phyloP scores from a whole-genome alignment of 2,113 vertebrate species.

The Apus apus region DNA sequence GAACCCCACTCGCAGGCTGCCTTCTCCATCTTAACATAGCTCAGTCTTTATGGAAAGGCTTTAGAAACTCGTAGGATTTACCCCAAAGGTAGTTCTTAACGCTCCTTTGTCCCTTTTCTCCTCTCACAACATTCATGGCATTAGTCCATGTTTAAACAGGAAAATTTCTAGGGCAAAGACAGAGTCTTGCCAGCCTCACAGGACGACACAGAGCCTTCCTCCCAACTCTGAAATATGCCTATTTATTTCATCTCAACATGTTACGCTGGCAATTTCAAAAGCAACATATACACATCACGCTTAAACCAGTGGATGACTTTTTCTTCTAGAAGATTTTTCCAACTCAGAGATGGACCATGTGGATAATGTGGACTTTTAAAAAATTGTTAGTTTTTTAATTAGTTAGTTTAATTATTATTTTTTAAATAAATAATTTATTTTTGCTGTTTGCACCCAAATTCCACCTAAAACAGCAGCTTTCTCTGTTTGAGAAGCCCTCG shows the following conservation, averaged over 20 bases:
- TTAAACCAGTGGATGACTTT: not conserved
- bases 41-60: not conserved
- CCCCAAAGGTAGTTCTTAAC: not conserved
- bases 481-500: not conserved
- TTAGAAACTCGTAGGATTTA: not conserved
- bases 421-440: not conserved
- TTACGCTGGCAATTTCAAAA: not conserved
- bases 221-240: not conserved
- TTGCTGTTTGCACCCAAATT: not conserved
- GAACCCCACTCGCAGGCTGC: not conserved
- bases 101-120: not conserved
- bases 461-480: not conserved
- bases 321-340: not conserved
- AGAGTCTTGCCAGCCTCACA: not conserved
- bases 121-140: not conserved
- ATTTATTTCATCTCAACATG: not conserved
- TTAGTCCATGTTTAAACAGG: not conserved
- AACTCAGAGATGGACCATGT: not conserved
- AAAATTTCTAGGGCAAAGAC: not conserved
- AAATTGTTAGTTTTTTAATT: too few species aligned
- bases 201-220: not conserved
- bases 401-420: not conserved
- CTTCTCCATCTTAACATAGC: not conserved
- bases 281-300: accelerated
- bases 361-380: not conserved